A percentile compares a stretch with the other conserved stretches of the same genome.
phyloP scores from a whole-genome alignment of 2,888 invertebrate genomes.

The Ectobius pallidus region DNA sequence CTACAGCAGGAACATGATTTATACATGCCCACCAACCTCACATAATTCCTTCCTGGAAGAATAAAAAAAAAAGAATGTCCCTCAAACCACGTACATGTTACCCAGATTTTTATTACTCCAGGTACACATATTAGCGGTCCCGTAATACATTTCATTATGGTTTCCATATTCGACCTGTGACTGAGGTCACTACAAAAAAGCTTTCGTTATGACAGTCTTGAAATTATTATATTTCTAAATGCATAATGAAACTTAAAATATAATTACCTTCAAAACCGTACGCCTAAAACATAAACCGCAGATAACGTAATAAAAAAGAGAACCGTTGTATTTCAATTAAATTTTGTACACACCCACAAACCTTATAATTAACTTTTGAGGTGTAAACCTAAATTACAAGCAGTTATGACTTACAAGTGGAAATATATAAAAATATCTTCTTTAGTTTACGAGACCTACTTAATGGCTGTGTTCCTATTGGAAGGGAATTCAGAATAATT shows the following conservation, averaged over 20 bases:
- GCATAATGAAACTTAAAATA: background rate
- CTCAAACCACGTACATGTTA: background rate
- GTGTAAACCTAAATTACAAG: background rate
- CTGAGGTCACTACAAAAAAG: background rate
- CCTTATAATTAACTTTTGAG: background rate
- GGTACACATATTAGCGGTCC: background rate
- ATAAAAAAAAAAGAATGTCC: too few species aligned
- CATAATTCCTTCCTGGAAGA: conserved; percentile 20
- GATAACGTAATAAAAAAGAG: background rate
- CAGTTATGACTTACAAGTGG: too few species aligned
- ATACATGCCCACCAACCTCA: background rate
- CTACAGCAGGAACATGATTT: background rate
- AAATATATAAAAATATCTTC: too few species aligned
- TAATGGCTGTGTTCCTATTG: too few species aligned
- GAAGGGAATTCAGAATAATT: too few species aligned
- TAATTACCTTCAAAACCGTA: background rate
- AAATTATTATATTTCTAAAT: background rate
- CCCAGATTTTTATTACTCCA: conserved; percentile 13
- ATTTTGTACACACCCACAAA: background rate
- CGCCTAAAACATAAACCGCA: background rate
- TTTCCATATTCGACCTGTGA: background rate
- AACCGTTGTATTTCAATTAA: background rate
- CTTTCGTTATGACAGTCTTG: background rate
- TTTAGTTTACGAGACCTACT: too few species aligned
- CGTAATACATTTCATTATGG: background rate